phyloP scores from a whole-genome alignment of 2,797 vertebrate genomes.

The Botia almorhae region DNA sequence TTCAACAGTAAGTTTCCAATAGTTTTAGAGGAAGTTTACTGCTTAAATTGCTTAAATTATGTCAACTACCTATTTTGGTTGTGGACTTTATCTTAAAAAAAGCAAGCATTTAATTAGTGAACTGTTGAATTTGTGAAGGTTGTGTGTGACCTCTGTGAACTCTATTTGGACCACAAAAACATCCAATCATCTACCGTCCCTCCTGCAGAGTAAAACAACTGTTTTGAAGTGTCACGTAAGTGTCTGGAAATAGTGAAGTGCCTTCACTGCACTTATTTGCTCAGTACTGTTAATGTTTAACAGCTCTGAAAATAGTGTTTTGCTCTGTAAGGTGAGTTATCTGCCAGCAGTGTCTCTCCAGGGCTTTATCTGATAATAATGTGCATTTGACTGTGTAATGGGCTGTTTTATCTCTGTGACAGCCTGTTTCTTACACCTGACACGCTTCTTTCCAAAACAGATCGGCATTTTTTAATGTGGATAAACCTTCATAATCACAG shows the following conservation, averaged over 20 bases:
- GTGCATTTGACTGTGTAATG: slow-evolving; percentile 41
- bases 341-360: slow-evolving; percentile 2
- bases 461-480: not conserved
- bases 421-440: slow-evolving; percentile 16
- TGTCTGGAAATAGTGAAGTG: not conserved
- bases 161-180: not conserved
- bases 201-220: not conserved
- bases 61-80: not conserved
- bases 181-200: not conserved
- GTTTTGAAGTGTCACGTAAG: slow-evolving; percentile 4
- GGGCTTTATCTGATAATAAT: slow-evolving; percentile 39
- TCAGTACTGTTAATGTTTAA: slow-evolving; percentile 43
- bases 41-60: no score
- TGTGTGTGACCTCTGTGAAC: not conserved
- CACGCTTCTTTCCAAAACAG: slow-evolving; percentile 11
- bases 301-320: slow-evolving; percentile 20
- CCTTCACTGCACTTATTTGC: slow-evolving; percentile 2
- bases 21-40: no score
- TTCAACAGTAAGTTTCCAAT: no score
- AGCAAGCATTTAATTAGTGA: not conserved
- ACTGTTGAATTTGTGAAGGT: not conserved
- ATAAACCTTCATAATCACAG: not conserved
- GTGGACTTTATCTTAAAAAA: not conserved
- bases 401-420: slow-evolving; percentile 27
- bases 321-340: slow-evolving; percentile 6